Conservation (phyloP, 2,888 invertebrate species). For the Proisotoma minuta region DNA sequence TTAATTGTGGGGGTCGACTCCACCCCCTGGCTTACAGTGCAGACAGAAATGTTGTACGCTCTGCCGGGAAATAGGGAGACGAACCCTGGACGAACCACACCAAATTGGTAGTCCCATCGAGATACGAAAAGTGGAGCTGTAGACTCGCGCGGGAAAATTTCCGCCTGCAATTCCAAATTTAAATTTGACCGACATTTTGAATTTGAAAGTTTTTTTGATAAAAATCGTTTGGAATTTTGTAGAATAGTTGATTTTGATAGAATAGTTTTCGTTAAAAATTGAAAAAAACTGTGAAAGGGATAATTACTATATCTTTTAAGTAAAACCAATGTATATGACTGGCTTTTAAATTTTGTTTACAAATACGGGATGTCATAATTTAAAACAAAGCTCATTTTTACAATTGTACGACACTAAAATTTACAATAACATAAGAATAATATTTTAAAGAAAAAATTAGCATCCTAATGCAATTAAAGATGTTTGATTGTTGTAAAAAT, state of each 20-base stretch:
- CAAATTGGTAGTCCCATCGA: constrained; percentile 33
- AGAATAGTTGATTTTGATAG: not conserved
- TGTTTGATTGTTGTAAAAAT: too few species aligned
- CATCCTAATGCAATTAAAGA: not conserved
- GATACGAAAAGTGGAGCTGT: constrained; percentile 27
- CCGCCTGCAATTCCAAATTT: constrained; percentile 16
- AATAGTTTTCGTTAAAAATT: not conserved
- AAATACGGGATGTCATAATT: too few species aligned
- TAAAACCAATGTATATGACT: not conserved
- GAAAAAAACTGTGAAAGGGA: not conserved
- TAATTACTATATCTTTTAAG: not conserved
- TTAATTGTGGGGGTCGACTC: constrained; percentile 23
- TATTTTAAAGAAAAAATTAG: not conserved
- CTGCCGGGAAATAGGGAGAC: constrained; percentile 28
- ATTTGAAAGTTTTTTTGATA: not conserved
- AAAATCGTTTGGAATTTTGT: not conserved
- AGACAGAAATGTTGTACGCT: constrained; percentile 36
- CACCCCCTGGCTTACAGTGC: constrained; percentile 24
- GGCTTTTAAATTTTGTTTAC: not conserved
- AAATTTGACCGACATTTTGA: not conserved
- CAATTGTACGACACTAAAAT: too few species aligned
- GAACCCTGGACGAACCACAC: constrained; percentile 34
- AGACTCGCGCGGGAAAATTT: constrained; percentile 27
- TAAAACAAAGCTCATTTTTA: too few species aligned
- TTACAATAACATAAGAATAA: not conserved